Conservation (phyloP, 2,797 vertebrate species). For the Allobates femoralis region DNA sequence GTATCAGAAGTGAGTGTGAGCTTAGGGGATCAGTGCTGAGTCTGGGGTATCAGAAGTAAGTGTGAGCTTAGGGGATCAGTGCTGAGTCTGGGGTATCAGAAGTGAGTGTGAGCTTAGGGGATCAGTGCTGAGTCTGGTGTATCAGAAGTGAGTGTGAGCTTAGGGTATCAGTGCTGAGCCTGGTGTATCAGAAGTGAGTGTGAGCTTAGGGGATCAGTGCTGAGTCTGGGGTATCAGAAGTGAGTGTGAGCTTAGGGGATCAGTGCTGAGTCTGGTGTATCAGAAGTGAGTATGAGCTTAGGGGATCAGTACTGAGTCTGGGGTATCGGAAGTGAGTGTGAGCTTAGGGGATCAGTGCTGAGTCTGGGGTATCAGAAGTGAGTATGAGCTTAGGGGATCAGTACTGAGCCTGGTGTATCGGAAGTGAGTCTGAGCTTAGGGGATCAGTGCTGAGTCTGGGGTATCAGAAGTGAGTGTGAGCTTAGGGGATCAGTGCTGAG, state of each 20-base stretch:
- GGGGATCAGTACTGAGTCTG: neutral
- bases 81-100: neutral
- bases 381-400: neutral
- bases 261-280: neutral
- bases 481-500: neutral
- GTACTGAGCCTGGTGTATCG: neutral
- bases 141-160: neutral
- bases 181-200: neutral
- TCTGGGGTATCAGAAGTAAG: neutral
- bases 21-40: neutral
- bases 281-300: neutral
- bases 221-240: neutral
- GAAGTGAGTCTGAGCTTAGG: neutral
- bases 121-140: neutral
- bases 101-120: neutral
- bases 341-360: neutral
- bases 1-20: neutral
- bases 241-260: no score
- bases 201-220: neutral
- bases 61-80: neutral
- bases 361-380: neutral
- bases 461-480: neutral
- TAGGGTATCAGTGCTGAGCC: neutral
- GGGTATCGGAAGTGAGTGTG: neutral
- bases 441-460: neutral